Percentiles rank a stretch among this genome's conserved stretches.
Conservation (phyloP, 2,113 vertebrate genomes). For the Triplophysa tibetana region DNA sequence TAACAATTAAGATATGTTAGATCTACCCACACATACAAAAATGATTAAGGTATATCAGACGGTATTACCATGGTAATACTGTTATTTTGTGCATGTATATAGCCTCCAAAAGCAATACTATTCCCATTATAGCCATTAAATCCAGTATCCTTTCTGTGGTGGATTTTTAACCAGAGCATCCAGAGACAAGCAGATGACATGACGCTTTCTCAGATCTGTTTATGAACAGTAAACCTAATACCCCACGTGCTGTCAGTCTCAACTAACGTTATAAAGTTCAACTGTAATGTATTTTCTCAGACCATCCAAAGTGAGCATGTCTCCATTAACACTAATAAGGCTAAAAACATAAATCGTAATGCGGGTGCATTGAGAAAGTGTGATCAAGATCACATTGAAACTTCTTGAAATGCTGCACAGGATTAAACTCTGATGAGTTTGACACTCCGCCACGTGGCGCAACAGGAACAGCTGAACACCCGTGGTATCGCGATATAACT, state of each 20-base stretch:
- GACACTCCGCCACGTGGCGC: slow-evolving; percentile 50
- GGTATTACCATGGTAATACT: too few species aligned
- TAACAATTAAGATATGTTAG: slow-evolving; percentile 6
- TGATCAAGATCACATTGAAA: not conserved
- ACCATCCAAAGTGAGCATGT: not conserved
- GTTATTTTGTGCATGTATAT: too few species aligned
- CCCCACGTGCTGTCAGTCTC: not conserved
- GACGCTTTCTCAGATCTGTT: slow-evolving; percentile 21
- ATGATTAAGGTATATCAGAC: not conserved
- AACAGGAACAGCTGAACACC: slow-evolving; percentile 7
- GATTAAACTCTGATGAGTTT: slow-evolving; percentile 16
- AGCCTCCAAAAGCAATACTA: too few species aligned
- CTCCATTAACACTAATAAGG: not conserved
- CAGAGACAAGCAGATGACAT: slow-evolving; percentile 23
- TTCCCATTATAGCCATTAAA: too few species aligned
- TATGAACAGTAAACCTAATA: not conserved
- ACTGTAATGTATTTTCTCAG: not conserved
- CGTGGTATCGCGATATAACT: not conserved
- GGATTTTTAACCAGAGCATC: too few species aligned
- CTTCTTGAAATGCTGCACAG: not conserved
- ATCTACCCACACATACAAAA: not conserved
- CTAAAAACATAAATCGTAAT: not conserved
- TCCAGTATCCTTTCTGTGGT: too few species aligned
- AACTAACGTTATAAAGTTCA: not conserved
- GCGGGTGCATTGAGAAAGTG: not conserved